Percentiles rank a stretch among this genome's conserved stretches.
Conservation (phyloP, 2,113 vertebrate species). For the Chroicocephalus ridibundus region DNA sequence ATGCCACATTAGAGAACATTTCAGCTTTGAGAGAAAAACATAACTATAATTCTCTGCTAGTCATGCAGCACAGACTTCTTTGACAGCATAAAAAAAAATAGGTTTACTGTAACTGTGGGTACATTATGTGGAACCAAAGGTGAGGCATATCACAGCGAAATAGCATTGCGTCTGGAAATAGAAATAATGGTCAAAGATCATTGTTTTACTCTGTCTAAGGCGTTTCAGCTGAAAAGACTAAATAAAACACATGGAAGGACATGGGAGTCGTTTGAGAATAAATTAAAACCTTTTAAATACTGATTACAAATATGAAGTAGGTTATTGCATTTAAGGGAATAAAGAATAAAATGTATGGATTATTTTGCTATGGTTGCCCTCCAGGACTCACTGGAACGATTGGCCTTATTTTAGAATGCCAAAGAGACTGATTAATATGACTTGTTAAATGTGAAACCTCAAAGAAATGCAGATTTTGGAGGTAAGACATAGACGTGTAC, state of each 20-base stretch:
- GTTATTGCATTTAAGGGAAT: background rate
- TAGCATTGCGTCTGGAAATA: background rate
- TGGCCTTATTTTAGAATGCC: background rate
- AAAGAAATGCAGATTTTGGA: background rate
- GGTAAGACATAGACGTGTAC: background rate
- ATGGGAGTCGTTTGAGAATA: background rate
- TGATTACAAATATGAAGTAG: background rate
- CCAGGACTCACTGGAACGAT: background rate
- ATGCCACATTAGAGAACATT: slow-evolving; percentile 41
- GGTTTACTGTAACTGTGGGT: background rate
- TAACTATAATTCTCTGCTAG: slow-evolving; percentile 39
- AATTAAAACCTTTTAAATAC: background rate
- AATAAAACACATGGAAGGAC: background rate
- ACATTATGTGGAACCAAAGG: slow-evolving; percentile 25
- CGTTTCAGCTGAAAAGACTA: background rate
- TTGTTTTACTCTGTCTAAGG: background rate
- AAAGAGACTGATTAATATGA: background rate
- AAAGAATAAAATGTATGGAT: background rate
- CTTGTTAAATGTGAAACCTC: background rate
- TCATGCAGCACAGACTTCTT: slow-evolving; percentile 14
- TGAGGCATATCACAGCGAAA: background rate
- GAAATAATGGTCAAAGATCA: background rate
- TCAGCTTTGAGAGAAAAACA: slow-evolving; percentile 46
- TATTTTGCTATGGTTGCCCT: background rate
- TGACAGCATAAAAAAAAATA: slow-evolving; percentile 46